Evolutionary conservation across 2,797 vertebrate genomes (phyloP).

Genomic region (Danionella dracula): DNA sequence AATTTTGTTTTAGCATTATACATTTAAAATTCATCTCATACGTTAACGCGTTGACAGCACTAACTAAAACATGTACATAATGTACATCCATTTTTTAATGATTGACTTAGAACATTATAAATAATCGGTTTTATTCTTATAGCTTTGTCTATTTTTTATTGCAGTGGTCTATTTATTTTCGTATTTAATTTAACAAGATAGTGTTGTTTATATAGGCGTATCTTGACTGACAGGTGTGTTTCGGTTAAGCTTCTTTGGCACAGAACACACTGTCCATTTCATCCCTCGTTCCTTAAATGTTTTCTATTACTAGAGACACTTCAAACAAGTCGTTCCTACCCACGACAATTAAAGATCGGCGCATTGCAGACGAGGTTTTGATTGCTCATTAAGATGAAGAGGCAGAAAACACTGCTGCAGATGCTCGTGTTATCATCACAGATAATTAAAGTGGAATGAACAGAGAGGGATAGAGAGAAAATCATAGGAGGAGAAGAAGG

Average conservation of each 20-base stretch:
- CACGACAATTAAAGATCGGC: conserved; percentile 23
- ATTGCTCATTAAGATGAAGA: conserved; percentile 34
- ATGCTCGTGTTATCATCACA: conserved; percentile 9
- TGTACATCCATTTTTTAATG: no score
- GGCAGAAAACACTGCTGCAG: conserved; percentile 9
- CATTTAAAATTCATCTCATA: no score
- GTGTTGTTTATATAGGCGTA: neutral
- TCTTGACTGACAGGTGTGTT: neutral
- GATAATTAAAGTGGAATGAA: conserved; percentile 39
- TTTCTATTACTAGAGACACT: conserved; percentile 8
- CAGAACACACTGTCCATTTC: neutral
- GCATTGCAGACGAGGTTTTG: neutral
- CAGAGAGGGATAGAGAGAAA: conserved; percentile 1
- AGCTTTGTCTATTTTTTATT: neutral
- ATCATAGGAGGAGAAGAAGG: conserved; percentile 12
- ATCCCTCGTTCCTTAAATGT: neutral
- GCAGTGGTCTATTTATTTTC: neutral
- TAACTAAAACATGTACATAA: no score
- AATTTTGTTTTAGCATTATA: no score
- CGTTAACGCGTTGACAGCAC: no score
- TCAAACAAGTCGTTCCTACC: neutral
- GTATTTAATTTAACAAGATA: neutral
- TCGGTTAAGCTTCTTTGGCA: neutral
- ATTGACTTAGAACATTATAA: no score
- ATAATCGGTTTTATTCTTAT: no score